Percentiles rank a stretch among this genome's conserved stretches.
Evolutionary conservation across 1,140 invertebrate species (phyloP).

Genomic region (Caenorhabditis remanei): DNA sequence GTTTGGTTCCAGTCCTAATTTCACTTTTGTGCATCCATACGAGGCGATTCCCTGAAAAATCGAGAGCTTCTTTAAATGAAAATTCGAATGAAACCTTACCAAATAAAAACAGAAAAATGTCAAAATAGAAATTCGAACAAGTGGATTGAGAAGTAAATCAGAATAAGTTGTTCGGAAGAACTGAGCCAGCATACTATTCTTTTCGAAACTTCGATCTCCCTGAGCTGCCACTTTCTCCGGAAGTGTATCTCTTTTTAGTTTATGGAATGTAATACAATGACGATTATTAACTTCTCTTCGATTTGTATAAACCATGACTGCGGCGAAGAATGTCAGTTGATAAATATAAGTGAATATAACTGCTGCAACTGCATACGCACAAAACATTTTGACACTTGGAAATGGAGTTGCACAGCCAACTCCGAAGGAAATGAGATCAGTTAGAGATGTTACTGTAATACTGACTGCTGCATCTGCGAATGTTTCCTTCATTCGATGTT

Average conservation of each 20-base stretch:
- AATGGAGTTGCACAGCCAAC: constrained; percentile 89
- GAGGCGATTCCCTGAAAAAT: constrained; percentile 74
- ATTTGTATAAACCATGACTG: constrained; percentile 74
- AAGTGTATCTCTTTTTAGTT: constrained; percentile 62
- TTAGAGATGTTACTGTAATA: constrained; percentile 97
- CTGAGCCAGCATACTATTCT: constrained; percentile 82
- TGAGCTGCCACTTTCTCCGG: constrained; percentile 24
- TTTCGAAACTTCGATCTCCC: constrained; percentile 67
- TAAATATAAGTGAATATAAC: constrained; percentile 79
- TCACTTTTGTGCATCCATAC: constrained; percentile 75
- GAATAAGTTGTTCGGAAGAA: constrained; percentile 87
- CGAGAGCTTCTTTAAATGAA: constrained; percentile 66
- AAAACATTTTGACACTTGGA: constrained; percentile 80
- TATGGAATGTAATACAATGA: constrained; percentile 76
- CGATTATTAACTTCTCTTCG: constrained; percentile 72
- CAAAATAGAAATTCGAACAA: constrained; percentile 90
- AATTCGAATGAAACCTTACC: constrained; percentile 81
- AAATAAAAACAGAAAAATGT: constrained; percentile 86
- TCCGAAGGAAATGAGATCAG: constrained; percentile 95
- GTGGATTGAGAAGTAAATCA: constrained; percentile 88
- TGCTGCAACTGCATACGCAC: constrained; percentile 77
- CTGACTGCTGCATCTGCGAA: constrained; percentile 91
- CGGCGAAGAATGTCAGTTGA: constrained; percentile 79
- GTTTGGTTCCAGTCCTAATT: constrained; percentile 78
- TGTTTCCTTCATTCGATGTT: constrained; percentile 87